Evolutionary conservation across 2,888 invertebrate genomes (phyloP).

Genomic region (Parelbella ahira): DNA sequence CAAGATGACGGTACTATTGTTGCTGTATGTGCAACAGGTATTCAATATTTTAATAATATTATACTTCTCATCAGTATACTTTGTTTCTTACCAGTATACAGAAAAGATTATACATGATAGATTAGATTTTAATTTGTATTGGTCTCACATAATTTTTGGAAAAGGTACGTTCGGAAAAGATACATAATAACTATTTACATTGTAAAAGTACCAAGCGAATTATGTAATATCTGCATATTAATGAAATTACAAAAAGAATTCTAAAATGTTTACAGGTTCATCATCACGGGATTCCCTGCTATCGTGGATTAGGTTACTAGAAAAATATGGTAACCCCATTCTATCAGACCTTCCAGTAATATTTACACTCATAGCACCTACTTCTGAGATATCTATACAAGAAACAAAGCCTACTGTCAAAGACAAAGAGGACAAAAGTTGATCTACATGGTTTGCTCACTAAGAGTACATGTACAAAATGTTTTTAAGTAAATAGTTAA

Average conservation of each 20-base stretch:
- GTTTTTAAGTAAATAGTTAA: slow-evolving; percentile 18
- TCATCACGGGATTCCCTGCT: slow-evolving; percentile 94
- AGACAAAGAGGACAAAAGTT: slow-evolving; percentile 31
- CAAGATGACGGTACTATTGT: slow-evolving; percentile 95
- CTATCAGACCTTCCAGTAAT: slow-evolving; percentile 89
- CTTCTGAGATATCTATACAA: slow-evolving; percentile 59
- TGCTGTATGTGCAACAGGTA: slow-evolving; percentile 90
- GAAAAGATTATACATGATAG: no score
- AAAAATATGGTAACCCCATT: slow-evolving; percentile 86
- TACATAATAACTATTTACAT: no score
- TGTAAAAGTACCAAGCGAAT: no score
- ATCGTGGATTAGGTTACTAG: slow-evolving; percentile 93
- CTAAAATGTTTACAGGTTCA: slow-evolving; percentile 80
- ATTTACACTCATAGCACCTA: slow-evolving; percentile 87
- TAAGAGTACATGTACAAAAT: slow-evolving; percentile 11
- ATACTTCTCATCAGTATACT: no score
- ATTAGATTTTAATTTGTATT: no score
- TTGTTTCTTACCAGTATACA: no score
- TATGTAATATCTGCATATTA: no score
- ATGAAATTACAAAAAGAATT: no score
- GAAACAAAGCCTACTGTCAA: slow-evolving; percentile 51
- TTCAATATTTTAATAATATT: neutral
- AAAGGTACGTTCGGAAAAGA: no score
- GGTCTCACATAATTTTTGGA: no score
- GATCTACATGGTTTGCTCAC: no score